These are phyloP conservation scores for Australoheros facetus DNA, from an alignment of 2,797 vertebrate genomes.

Conservation along the genomic window DNA sequence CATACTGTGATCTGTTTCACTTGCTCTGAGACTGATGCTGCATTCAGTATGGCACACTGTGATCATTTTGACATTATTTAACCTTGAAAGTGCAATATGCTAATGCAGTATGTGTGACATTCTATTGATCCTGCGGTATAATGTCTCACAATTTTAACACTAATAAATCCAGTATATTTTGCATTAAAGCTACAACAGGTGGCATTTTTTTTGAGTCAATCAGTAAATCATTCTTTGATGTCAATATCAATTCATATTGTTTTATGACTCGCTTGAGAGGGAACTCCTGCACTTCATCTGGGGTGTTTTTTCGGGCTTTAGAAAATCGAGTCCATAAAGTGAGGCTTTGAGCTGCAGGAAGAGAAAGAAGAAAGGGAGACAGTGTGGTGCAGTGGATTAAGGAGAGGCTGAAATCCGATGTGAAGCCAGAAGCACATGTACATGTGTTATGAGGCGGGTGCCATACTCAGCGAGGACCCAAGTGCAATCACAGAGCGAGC, in stretches of 20 bases:
- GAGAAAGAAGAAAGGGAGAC: not conserved
- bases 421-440: not conserved
- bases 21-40: conserved; percentile 12
- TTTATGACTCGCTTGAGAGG: not conserved
- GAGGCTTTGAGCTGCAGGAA: not conserved
- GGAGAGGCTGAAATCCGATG: not conserved
- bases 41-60: not conserved
- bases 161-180: conserved; percentile 3
- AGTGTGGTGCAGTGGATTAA: not conserved
- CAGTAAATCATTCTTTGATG: not conserved
- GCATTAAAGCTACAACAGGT: not conserved
- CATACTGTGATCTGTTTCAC: not conserved
- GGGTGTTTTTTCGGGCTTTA: not conserved
- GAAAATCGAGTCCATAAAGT: not conserved
- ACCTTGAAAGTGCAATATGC: not conserved
- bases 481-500: no score
- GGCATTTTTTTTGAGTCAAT: not conserved
- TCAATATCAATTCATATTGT: not conserved
- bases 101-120: not conserved
- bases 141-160: not conserved
- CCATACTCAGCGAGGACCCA: no score
- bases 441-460: no score
- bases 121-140: not conserved
- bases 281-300: not conserved
- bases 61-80: not conserved